Evolutionary conservation across 2,797 vertebrate species (phyloP), one percentile per base, ranked within the genome.

Genomic region (Phoebastria nigripes): DNA sequence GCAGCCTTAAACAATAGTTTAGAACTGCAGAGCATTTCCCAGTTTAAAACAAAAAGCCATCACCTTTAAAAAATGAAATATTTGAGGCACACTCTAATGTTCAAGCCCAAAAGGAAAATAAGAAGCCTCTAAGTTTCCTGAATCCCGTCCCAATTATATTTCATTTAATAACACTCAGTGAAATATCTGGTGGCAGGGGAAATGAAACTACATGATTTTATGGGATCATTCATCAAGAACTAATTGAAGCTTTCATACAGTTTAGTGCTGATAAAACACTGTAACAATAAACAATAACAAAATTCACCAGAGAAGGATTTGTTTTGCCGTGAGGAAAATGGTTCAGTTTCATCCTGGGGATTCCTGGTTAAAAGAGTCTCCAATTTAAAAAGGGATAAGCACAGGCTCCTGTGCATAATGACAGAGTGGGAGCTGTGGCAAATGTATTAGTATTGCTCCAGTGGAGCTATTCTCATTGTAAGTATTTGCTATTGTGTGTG

Each of bases 161-260:
- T 98, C 98, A 98, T 98, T 99, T 99, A 98, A 98, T 98, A 98
- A 98, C 98, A 98, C 98, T 98, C 98, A 98, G 98, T 98, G 98
- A 99, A 98, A 99, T 98, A 98, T 99, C 98, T 98, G 96, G 98
- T 98, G 98, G 98, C 98, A 98, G 98, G 98, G 98, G 99, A 99
- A 99, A 99, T 99, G 98, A 99, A 98, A 98, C 98, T 98, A 98
- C 98, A 98, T 98, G 98, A 98, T 99, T 99, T 99, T 99, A 99
- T 99, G 98, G 98, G 98, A 98, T 99, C 98, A 99, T 99, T 99
- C 99, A 99, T 99, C 99, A 99, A 99, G 99, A 99, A 99, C 99
- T 99, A 99, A 99, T 99, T 99, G 99, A 99, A 99, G 98, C 98
- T 98, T 99, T 98, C 98, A 98, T 98, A 98, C 98, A 99, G 98